Base-by-base conservation (phyloP, 1,140 invertebrate genomes). In the Diabrotica undecimpunctata region DNA sequence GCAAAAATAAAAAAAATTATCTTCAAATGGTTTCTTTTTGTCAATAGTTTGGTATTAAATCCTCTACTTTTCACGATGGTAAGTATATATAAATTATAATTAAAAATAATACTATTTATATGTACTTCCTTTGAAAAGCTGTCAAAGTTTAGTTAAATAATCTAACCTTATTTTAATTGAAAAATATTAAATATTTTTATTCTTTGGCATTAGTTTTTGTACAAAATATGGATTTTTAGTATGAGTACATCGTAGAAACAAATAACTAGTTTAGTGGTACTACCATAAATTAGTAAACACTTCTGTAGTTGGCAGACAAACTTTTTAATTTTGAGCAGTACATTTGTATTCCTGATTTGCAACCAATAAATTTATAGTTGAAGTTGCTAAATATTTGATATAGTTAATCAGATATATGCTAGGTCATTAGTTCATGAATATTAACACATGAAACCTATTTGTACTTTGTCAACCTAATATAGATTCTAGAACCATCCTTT, bases 11-110 rank as follows among this genome's bases (percentile, higher is more conserved):
- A 60, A 39, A 54, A 65, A 70, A 53, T 64, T 62, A 54, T 65
- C 35, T 36, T 63, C 68, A 67, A 65, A 70, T 70, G 68, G 35
- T 70, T 70, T 63, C 62, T 67, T 65, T 67, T 66, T 63, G 66
- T 67, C 62, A 67, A 67, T 53, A 62, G 62, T 67, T 63, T 67
- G 39, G 58, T 67, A 65, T 10, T 70, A 46, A 59, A 38, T 65
- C 11, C 59, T 55, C 51, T 64, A 64, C 54, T 66, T 38, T 52
- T 65, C 59, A 70, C 64, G 54, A 70, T 70, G 68, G 68, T 70
- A 65, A 41, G 68, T 70, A 62, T 10, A 56, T 4, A 46, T 46
- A n/a, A 60, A 11, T 38, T 25, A 8, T 7, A 11, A 5, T 11
- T 57, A 57, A 13, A 25, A 25, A 4, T 25, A 25, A 25, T 25